phyloP scores from a whole-genome alignment of 1,140 invertebrate species.

The Neuroterus valhalla region DNA sequence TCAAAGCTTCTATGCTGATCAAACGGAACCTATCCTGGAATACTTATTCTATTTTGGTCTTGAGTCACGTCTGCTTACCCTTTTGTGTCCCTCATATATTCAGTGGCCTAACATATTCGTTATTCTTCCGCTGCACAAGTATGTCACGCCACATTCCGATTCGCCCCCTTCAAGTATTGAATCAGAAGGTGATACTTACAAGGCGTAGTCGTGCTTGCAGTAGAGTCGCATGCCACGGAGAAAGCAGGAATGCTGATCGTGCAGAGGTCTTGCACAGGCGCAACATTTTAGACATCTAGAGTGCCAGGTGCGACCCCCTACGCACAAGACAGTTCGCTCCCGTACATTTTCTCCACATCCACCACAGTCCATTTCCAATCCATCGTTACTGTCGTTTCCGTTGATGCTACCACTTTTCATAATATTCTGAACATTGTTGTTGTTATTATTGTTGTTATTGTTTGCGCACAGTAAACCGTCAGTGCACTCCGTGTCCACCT shows the following conservation, averaged over 20 bases:
- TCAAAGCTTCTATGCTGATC: too few species aligned
- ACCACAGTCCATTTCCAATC: slow-evolving; percentile 68
- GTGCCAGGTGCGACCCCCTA: slow-evolving; percentile 72
- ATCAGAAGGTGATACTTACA: slow-evolving; percentile 64
- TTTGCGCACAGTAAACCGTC: neutral
- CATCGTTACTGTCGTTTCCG: neutral
- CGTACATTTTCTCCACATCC: slow-evolving; percentile 70
- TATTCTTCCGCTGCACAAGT: too few species aligned
- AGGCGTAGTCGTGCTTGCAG: slow-evolving; percentile 70
- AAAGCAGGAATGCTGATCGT: slow-evolving; percentile 73
- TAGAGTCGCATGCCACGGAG: slow-evolving; percentile 70
- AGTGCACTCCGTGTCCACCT: neutral
- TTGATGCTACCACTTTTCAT: slow-evolving; percentile 1
- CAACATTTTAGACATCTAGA: slow-evolving; percentile 72
- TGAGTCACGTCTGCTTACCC: too few species aligned
- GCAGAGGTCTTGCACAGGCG: slow-evolving; percentile 68
- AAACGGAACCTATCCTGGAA: too few species aligned
- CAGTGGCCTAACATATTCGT: too few species aligned
- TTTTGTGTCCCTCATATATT: too few species aligned
- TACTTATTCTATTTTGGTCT: too few species aligned
- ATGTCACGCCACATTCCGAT: neutral
- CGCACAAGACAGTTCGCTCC: slow-evolving; percentile 70
- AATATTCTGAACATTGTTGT: neutral
- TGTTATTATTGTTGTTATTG: neutral
- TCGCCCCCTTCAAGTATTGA: neutral